A percentile compares a stretch with the other conserved stretches of the same genome.
Conservation (phyloP, 2,888 invertebrate genomes). For the Stratiomys singularior region DNA sequence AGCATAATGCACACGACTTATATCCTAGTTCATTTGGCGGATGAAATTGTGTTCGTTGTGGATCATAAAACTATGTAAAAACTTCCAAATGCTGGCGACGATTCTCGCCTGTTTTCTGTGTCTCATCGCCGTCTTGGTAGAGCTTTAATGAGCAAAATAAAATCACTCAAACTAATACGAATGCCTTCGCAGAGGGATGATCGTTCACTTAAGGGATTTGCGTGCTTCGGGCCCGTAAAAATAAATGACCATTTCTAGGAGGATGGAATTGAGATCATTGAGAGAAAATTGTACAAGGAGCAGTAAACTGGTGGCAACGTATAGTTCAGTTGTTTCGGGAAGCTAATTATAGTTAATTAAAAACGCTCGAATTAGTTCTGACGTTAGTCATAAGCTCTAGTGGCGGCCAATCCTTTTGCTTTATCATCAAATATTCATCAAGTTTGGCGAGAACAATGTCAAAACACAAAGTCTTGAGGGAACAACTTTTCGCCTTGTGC, state of each 20-base stretch:
- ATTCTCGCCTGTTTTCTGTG: no score
- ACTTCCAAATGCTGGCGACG: not conserved
- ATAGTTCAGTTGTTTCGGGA: not conserved
- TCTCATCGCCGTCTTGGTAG: not conserved
- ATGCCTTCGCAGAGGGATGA: not conserved
- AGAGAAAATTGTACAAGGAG: not conserved
- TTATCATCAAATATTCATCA: not conserved
- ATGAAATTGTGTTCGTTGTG: conserved; percentile 3
- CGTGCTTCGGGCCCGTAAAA: conserved; percentile 34
- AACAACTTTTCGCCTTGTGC: not conserved
- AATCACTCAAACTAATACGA: not conserved
- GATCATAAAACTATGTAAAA: conserved; percentile 16
- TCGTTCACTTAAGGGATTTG: conserved; percentile 40
- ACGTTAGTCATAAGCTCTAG: not conserved
- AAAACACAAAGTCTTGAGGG: not conserved
- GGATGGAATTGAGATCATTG: conserved; percentile 2
- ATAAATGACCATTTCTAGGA: conserved; percentile 11
- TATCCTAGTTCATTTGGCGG: conserved; percentile 35
- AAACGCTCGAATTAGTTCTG: not conserved
- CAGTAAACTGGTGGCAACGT: not conserved
- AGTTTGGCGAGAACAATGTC: not conserved
- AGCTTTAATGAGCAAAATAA: conserved; percentile 19
- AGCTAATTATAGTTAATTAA: conserved; percentile 37
- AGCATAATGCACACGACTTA: conserved; percentile 27
- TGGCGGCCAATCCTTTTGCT: not conserved